Evolutionary conservation across 2,888 invertebrate species (phyloP).

Genomic region (Hypomecis punctinalis): DNA sequence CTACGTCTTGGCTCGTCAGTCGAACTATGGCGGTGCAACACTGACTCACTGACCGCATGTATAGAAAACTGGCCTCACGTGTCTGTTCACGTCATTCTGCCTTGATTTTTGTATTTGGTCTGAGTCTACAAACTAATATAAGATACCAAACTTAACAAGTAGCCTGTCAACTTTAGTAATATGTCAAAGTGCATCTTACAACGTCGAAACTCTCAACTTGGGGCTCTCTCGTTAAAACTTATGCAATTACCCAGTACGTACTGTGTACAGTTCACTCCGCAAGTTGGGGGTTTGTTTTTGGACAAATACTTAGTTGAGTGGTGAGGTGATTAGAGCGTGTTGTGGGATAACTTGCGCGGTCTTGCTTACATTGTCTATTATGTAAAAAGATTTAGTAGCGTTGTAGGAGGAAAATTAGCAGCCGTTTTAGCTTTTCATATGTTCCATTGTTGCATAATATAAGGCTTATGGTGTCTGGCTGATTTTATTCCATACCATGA

Average conservation of each 20-base stretch:
- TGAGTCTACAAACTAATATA: background rate
- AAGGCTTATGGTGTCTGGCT: no score
- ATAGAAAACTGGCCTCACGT: no score
- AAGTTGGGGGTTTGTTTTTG: conserved; percentile 24
- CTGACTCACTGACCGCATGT: no score
- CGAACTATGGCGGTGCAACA: no score
- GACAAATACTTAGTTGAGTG: conserved; percentile 11
- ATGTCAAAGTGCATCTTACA: conserved; percentile 35
- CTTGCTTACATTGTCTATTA: background rate
- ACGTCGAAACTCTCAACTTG: conserved; percentile 22
- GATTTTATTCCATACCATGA: no score
- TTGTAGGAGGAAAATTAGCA: no score
- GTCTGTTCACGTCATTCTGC: no score
- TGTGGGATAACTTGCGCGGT: conserved; percentile 2
- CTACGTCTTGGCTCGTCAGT: no score
- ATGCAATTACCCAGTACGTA: conserved; percentile 29
- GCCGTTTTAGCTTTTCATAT: no score
- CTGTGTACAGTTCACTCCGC: conserved; percentile 23
- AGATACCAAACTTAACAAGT: conserved; percentile 10
- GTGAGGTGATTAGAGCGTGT: conserved; percentile 14
- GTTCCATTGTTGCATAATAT: no score
- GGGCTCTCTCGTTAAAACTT: conserved; percentile 34
- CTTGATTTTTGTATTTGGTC: no score
- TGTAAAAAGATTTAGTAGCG: no score
- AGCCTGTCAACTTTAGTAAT: conserved; percentile 25